Evolutionary conservation across 2,888 invertebrate genomes (phyloP).

Genomic region (Metalampra italica): DNA sequence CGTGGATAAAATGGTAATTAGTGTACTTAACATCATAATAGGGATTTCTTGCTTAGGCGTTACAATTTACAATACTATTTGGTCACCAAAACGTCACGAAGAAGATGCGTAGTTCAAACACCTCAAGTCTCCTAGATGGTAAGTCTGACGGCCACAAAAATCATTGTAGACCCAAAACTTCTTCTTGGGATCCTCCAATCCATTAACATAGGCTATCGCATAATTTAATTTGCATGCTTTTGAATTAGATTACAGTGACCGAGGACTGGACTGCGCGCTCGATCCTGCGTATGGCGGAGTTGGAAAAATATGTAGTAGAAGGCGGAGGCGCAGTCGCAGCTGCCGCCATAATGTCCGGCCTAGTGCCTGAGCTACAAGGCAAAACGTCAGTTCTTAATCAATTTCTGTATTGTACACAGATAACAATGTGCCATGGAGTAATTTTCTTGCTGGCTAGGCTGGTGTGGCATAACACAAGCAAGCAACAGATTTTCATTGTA

Average conservation of each 20-base stretch:
- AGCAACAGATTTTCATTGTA: no score
- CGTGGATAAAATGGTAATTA: slow-evolving; percentile 86
- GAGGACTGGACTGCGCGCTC: slow-evolving; percentile 91
- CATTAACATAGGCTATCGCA: no score
- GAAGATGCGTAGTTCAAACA: no score
- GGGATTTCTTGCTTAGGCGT: not conserved
- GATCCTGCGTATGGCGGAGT: slow-evolving; percentile 87
- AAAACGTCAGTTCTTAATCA: slow-evolving; percentile 80
- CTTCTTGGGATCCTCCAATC: no score
- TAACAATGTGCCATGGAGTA: no score
- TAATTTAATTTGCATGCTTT: no score
- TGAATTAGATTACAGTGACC: slow-evolving; percentile 82
- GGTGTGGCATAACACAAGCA: no score
- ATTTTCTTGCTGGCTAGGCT: no score
- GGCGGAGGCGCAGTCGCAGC: slow-evolving; percentile 93
- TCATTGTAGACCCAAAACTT: no score
- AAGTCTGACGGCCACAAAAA: no score
- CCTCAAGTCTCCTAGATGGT: no score
- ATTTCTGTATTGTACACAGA: not conserved
- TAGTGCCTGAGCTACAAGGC: slow-evolving; percentile 87
- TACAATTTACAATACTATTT: not conserved
- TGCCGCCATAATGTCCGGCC: slow-evolving; percentile 90
- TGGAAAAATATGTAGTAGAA: slow-evolving; percentile 93
- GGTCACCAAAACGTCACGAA: not conserved
- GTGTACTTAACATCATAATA: no score